Percentiles rank a stretch among this genome's conserved stretches.
Conservation (phyloP, 2,113 vertebrate genomes). For the Serilophus lunatus region DNA sequence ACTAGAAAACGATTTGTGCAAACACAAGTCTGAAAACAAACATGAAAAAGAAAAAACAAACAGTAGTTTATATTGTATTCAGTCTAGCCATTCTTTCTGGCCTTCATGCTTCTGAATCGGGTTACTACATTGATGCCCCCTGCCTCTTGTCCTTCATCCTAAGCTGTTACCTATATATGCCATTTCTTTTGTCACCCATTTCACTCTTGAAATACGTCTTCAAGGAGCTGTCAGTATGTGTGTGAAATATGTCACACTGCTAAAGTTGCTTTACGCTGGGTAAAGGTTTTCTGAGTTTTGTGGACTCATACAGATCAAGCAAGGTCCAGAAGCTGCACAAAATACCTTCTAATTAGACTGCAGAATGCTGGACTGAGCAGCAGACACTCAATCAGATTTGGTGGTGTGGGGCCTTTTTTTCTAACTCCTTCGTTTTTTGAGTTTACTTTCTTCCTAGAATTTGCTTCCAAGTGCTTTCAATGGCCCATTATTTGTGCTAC, state of each 20-base stretch:
- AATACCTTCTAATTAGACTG: background rate
- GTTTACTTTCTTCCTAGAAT: background rate
- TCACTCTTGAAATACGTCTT: background rate
- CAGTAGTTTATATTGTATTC: background rate
- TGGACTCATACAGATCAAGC: background rate
- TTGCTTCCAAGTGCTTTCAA: background rate
- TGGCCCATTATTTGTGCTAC: background rate
- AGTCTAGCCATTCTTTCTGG: background rate
- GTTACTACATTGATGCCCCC: background rate
- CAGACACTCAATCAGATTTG: background rate
- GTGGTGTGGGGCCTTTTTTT: background rate
- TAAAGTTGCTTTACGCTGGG: accelerated
- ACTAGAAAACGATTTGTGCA: conserved; percentile 94
- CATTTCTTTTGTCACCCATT: background rate
- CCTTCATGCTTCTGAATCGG: background rate
- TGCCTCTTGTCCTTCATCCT: background rate
- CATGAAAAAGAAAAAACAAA: background rate
- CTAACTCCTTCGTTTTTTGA: background rate
- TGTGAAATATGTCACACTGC: background rate
- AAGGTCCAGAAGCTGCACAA: background rate
- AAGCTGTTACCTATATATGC: background rate
- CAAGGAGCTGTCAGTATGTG: background rate
- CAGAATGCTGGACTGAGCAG: background rate
- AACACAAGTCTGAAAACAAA: conserved; percentile 85
- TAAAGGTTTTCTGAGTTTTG: background rate